phyloP scores from a whole-genome alignment of 2,888 invertebrate species.

The Ashinkailepas kermadecensis region DNA sequence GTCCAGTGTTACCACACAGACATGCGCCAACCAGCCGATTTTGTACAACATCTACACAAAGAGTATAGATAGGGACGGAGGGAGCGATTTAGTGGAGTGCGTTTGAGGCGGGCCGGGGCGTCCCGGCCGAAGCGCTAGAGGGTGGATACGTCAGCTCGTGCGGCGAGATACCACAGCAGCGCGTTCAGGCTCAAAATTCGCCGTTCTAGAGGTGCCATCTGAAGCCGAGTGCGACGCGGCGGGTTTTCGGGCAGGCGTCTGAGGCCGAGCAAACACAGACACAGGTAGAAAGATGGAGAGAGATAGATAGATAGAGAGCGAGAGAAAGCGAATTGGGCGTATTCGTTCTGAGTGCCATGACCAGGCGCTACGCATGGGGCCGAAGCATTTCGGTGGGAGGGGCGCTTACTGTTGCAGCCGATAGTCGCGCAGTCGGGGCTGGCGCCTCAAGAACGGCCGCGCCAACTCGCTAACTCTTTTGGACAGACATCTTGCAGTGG shows the following conservation, averaged over 20 bases:
- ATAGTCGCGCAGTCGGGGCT: background rate
- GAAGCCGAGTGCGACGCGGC: background rate
- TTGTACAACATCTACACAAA: slow-evolving; percentile 12
- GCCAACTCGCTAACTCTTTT: no score
- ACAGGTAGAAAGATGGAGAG: background rate
- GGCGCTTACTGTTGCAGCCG: background rate
- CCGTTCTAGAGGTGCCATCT: background rate
- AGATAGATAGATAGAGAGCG: background rate
- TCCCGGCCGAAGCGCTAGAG: slow-evolving; percentile 1
- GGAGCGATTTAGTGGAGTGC: background rate
- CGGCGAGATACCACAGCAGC: background rate
- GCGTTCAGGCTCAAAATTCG: background rate
- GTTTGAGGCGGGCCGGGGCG: background rate
- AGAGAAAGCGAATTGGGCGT: slow-evolving; percentile 1
- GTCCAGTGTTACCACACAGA: background rate
- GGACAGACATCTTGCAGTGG: no score
- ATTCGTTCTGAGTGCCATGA: slow-evolving; percentile 13
- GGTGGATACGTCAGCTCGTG: background rate
- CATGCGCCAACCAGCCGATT: slow-evolving; percentile 11
- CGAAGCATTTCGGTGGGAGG: slow-evolving; percentile 9
- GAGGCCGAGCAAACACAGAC: background rate
- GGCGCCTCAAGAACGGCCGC: no score
- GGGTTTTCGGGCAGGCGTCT: background rate
- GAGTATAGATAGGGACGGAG: background rate
- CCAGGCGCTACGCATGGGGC: background rate